phyloP scores from a whole-genome alignment of 2,113 vertebrate species.

The Phalacrocorax aristotelis region DNA sequence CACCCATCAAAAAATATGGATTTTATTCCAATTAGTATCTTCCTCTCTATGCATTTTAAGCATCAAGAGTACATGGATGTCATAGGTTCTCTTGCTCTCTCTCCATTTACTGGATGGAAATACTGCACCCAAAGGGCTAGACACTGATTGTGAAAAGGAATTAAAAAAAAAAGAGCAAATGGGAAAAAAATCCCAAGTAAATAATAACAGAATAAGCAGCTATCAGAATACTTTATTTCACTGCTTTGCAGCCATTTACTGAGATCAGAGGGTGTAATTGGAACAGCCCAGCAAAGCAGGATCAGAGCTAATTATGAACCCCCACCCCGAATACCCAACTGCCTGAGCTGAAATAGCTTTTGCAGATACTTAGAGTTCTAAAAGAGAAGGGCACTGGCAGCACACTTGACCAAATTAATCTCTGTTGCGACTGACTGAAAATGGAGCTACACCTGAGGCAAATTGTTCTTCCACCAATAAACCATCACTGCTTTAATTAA shows the following conservation, averaged over 20 bases:
- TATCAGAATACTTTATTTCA: neutral
- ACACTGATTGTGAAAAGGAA: neutral
- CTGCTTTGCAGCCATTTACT: neutral
- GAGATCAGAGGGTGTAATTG: neutral
- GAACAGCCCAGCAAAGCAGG: neutral
- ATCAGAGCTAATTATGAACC: neutral
- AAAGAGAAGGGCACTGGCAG: neutral
- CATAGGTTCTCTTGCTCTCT: neutral
- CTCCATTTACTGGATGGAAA: neutral
- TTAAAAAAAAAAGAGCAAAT: neutral
- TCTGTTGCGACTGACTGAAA: neutral
- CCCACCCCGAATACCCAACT: neutral
- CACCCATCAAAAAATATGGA: neutral
- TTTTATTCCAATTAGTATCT: neutral
- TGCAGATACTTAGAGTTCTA: neutral
- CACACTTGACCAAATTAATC: slow-evolving; percentile 2
- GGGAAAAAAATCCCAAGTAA: neutral
- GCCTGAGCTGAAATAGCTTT: neutral
- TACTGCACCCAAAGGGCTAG: neutral
- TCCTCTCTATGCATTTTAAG: neutral
- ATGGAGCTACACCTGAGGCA: neutral
- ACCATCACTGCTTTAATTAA: neutral
- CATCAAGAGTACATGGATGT: neutral
- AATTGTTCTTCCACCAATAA: neutral
- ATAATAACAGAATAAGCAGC: neutral